Evolutionary conservation across 2,888 invertebrate genomes (phyloP).

Genomic region (Parelbella ahira): DNA sequence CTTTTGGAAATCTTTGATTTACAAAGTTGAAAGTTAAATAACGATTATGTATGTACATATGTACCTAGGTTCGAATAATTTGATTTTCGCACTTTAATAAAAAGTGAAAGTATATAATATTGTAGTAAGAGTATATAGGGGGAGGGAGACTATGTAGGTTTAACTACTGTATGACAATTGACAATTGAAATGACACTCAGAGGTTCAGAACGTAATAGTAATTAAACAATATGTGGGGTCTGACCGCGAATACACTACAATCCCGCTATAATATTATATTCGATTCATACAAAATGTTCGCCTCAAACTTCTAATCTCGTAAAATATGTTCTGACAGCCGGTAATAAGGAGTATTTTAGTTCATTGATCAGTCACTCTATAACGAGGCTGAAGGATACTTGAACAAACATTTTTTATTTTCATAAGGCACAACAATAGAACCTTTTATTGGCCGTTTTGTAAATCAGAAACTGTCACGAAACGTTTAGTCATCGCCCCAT

Average conservation of each 20-base stretch:
- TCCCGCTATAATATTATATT: constrained; percentile 38
- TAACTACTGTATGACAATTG: too few species aligned
- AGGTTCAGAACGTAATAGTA: constrained; percentile 19
- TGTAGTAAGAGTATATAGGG: too few species aligned
- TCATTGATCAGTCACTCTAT: background rate
- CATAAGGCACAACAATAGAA: constrained; percentile 58
- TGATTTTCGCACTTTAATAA: too few species aligned
- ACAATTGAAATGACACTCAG: too few species aligned
- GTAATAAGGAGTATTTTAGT: constrained; percentile 7
- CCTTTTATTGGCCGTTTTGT: constrained; percentile 72
- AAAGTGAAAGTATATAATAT: too few species aligned
- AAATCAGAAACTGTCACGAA: constrained; percentile 66
- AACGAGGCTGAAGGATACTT: constrained; percentile 36
- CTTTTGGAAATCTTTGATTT: too few species aligned
- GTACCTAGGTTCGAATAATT: too few species aligned
- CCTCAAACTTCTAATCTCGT: constrained; percentile 1
- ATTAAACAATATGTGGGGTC: constrained; percentile 47
- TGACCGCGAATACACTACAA: constrained; percentile 42
- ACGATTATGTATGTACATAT: too few species aligned
- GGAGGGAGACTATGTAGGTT: too few species aligned
- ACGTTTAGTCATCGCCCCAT: constrained; percentile 57
- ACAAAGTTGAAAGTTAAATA: too few species aligned
- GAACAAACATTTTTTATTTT: constrained; percentile 54
- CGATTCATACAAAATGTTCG: constrained; percentile 31
- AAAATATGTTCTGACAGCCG: background rate